Evolutionary conservation across 1,140 invertebrate species (phyloP).

Genomic region (Diprion similis): DNA sequence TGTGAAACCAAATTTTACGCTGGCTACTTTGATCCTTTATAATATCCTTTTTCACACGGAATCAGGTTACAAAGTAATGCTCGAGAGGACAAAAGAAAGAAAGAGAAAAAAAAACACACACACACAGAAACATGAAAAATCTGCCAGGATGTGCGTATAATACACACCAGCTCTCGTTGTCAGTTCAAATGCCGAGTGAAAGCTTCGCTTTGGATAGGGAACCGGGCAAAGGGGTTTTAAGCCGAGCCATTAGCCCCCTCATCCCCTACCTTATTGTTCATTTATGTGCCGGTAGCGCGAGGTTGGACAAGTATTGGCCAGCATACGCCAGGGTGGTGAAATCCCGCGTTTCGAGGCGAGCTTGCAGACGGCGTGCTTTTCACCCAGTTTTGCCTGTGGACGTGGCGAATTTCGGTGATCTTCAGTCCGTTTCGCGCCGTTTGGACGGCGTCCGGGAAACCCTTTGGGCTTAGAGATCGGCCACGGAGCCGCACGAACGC

Average conservation of each 20-base stretch:
- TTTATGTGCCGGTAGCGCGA: background rate
- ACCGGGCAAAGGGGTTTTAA: background rate
- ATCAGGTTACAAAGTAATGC: too few relatives aligned
- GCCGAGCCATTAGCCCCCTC: conserved; percentile 3
- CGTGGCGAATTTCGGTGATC: background rate
- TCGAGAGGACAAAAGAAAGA: too few relatives aligned
- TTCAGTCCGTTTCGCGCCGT: background rate
- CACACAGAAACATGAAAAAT: too few relatives aligned
- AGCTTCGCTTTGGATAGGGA: background rate
- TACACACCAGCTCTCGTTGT: too few relatives aligned
- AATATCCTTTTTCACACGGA: too few relatives aligned
- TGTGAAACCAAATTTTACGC: too few relatives aligned
- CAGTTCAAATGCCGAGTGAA: too few relatives aligned
- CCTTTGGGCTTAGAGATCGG: background rate
- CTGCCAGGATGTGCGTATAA: too few relatives aligned
- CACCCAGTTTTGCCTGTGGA: background rate
- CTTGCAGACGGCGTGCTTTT: too few relatives aligned
- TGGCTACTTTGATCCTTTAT: too few relatives aligned
- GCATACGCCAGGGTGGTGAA: too few relatives aligned
- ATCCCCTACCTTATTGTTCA: background rate
- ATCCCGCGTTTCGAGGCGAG: too few relatives aligned
- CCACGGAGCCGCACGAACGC: background rate
- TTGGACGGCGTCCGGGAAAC: background rate
- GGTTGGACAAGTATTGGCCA: background rate
- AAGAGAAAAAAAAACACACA: background rate